Evolutionary conservation across 2,797 vertebrate species (phyloP).

Genomic region (Ambastaia sidthimunki): DNA sequence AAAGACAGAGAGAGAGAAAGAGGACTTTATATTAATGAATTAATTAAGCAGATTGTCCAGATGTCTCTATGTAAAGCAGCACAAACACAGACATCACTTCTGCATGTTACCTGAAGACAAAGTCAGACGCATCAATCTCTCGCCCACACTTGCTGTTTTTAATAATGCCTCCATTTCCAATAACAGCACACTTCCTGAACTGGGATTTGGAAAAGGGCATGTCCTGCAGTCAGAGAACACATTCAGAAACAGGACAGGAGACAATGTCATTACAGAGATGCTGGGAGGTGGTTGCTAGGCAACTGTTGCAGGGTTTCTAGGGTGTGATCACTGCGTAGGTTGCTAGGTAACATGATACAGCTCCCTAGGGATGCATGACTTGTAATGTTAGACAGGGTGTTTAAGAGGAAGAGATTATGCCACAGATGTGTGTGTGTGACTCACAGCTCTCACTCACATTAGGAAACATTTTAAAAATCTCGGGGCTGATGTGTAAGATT

Average conservation of each 20-base stretch:
- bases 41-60: neutral
- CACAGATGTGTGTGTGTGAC: conserved; percentile 2
- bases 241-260: conserved; percentile 13
- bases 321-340: conserved; percentile 36
- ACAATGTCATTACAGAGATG: conserved; percentile 1
- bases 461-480: conserved; percentile 96
- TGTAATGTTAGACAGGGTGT: neutral
- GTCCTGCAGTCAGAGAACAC: conserved; percentile 76
- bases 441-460: conserved; percentile 80
- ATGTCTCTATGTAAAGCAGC: neutral
- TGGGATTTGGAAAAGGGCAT: conserved; percentile 97
- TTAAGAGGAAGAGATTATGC: neutral
- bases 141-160: conserved; percentile 95
- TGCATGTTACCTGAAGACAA: conserved; percentile 89
- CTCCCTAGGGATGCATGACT: conserved; percentile 16
- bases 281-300: conserved; percentile 35
- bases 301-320: conserved; percentile 40
- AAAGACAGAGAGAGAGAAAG: conserved; percentile 31
- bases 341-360: conserved; percentile 36
- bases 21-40: neutral
- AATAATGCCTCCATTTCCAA: conserved; percentile 97
- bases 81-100: neutral
- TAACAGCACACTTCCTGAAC: conserved; percentile 96
- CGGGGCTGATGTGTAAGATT: conserved; percentile 89
- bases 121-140: conserved; percentile 94